phyloP scores from a whole-genome alignment of 92 coral and sea anemone species.

The Desmophyllum pertusum region DNA sequence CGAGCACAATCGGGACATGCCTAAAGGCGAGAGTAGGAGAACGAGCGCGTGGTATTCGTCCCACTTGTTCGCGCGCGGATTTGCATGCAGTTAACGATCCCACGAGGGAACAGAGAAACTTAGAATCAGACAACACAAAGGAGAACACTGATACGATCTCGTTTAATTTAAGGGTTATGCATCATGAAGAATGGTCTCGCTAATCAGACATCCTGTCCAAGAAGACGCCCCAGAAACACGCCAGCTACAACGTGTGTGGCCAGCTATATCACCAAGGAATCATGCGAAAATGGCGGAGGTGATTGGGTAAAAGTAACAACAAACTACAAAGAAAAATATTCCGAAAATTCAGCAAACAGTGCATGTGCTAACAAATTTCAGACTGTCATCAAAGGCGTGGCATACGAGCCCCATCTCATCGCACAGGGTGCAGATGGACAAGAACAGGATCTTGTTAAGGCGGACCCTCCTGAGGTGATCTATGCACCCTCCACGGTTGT shows the following conservation, averaged over 20 bases:
- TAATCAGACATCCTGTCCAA: conserved; percentile 9
- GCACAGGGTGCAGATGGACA: conserved; percentile 12
- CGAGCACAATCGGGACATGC: too few species aligned
- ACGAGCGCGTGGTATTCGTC: too few species aligned
- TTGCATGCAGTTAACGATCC: not conserved
- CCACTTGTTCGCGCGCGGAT: not conserved
- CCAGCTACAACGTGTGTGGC: conserved; percentile 9
- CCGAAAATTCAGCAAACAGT: not conserved
- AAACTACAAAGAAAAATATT: conserved; percentile 14
- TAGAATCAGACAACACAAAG: too few species aligned
- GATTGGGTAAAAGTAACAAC: not conserved
- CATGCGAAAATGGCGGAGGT: conserved; percentile 12
- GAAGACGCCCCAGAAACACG: not conserved
- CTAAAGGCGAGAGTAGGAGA: too few species aligned
- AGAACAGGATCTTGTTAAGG: not conserved
- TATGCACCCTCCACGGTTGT: not conserved
- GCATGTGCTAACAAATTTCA: not conserved
- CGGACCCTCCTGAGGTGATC: conserved; percentile 13
- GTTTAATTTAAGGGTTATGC: conserved; percentile 28
- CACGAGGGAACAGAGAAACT: not conserved
- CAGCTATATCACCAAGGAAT: conserved; percentile 24
- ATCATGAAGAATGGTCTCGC: conserved; percentile 24
- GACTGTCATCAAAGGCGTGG: conserved; percentile 3
- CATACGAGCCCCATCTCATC: conserved; percentile 31
- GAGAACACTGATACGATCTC: not conserved